phyloP scores from a whole-genome alignment of 2,888 invertebrate genomes.

The Anodontia alba region DNA sequence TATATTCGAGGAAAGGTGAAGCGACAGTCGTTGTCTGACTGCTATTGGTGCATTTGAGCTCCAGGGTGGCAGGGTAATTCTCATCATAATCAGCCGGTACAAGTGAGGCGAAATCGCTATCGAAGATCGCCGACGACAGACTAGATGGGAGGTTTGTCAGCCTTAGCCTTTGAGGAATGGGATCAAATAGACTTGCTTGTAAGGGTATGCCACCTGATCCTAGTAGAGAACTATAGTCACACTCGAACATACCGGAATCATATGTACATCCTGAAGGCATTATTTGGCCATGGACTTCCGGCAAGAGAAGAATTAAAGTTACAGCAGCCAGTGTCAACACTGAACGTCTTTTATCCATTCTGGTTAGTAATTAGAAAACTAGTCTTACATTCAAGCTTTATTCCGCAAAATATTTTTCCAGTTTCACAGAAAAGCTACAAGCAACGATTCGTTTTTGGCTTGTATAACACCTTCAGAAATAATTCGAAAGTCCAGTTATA shows the following conservation, averaged over 20 bases:
- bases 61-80: conserved; percentile 51
- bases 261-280: conserved; percentile 50
- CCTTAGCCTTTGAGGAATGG: conserved; percentile 55
- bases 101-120: conserved; percentile 38
- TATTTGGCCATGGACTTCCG: conserved; percentile 13
- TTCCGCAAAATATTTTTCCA: too few relatives aligned
- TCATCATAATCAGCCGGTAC: conserved; percentile 43
- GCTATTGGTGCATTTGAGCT: conserved; percentile 38
- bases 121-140: conserved; percentile 39
- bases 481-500: too few relatives aligned
- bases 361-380: too few relatives aligned
- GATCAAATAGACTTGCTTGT: conserved; percentile 45
- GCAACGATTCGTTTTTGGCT: too few relatives aligned
- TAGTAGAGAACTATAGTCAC: conserved; percentile 43
- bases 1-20: conserved; percentile 47
- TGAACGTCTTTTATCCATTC: too few relatives aligned
- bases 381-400: too few relatives aligned
- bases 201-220: conserved; percentile 35
- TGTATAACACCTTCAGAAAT: too few relatives aligned
- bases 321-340: too few relatives aligned
- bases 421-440: too few relatives aligned
- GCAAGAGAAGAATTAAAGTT: background rate
- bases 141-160: conserved; percentile 47
- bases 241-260: conserved; percentile 54
- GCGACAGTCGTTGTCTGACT: conserved; percentile 23